Evolutionary conservation across 2,113 vertebrate genomes (phyloP).

Genomic region (Peucedramus taeniatus): DNA sequence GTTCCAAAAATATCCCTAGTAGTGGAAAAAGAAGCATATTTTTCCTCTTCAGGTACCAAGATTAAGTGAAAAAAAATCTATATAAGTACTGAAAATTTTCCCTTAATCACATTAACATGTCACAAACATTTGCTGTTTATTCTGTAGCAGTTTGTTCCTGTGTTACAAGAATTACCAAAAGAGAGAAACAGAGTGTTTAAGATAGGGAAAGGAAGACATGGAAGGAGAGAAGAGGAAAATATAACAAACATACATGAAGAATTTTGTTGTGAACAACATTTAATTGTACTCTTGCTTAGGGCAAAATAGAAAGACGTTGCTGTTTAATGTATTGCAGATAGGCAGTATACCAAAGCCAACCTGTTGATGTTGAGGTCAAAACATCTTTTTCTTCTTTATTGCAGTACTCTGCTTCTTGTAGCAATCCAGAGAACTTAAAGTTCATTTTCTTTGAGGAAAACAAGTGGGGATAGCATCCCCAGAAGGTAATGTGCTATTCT

Average conservation of each 20-base stretch:
- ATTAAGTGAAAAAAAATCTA: not conserved
- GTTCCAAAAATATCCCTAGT: not conserved
- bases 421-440: not conserved
- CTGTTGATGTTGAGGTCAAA: not conserved
- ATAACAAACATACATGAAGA: not conserved
- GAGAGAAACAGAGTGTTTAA: not conserved
- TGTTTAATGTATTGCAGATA: not conserved
- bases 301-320: not conserved
- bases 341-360: not conserved
- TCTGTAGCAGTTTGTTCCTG: not conserved
- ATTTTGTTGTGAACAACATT: not conserved
- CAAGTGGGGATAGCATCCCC: not conserved
- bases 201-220: not conserved
- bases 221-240: not conserved
- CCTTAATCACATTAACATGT: not conserved
- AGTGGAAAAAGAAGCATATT: not conserved
- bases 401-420: not conserved
- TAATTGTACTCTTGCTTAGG: not conserved
- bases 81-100: not conserved
- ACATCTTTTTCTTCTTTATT: not conserved
- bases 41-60: not conserved
- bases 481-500: not conserved
- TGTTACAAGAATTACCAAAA: not conserved
- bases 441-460: not conserved
- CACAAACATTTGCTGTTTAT: not conserved